Conservation (phyloP, 2,888 invertebrate genomes). For the Parapristionchus giblindavisi region DNA sequence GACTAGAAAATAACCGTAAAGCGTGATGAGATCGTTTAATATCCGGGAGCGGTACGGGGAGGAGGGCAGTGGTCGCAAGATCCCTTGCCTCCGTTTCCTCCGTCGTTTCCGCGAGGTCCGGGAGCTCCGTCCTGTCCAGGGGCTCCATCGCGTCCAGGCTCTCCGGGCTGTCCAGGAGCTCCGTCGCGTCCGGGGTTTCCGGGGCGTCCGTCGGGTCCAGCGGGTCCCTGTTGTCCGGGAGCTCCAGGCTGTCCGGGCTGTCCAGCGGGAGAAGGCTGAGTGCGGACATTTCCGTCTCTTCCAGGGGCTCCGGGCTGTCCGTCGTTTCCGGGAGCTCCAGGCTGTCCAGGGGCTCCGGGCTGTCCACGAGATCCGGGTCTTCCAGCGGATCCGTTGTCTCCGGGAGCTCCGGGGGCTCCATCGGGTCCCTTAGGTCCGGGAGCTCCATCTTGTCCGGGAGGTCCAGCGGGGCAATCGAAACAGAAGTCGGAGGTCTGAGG, state of each 20-base stretch:
- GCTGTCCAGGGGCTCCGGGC: slow-evolving; percentile 32
- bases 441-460: slow-evolving; percentile 11
- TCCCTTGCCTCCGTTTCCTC: slow-evolving; percentile 38
- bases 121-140: slow-evolving; percentile 29
- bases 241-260: slow-evolving; percentile 28
- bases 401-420: slow-evolving; percentile 24
- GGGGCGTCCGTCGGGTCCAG: slow-evolving; percentile 36
- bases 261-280: slow-evolving; percentile 29
- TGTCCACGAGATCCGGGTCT: slow-evolving; percentile 26
- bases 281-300: slow-evolving; percentile 22
- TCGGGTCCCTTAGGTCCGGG: slow-evolving; percentile 30
- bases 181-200: slow-evolving; percentile 34
- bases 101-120: slow-evolving; percentile 27
- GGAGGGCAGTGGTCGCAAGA: slow-evolving; percentile 38
- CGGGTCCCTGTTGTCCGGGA: slow-evolving; percentile 34
- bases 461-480: slow-evolving; percentile 37
- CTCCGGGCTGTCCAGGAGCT: slow-evolving; percentile 32
- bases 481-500: slow-evolving; percentile 19
- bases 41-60: slow-evolving; percentile 37
- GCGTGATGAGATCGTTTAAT: slow-evolving; percentile 13
- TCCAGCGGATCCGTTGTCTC: slow-evolving; percentile 16
- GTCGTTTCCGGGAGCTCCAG: slow-evolving; percentile 35
- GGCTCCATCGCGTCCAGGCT: slow-evolving; percentile 31
- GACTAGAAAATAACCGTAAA: not conserved
- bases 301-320: slow-evolving; percentile 35